phyloP scores from a whole-genome alignment of 2,113 vertebrate species.

The Motacilla alba region DNA sequence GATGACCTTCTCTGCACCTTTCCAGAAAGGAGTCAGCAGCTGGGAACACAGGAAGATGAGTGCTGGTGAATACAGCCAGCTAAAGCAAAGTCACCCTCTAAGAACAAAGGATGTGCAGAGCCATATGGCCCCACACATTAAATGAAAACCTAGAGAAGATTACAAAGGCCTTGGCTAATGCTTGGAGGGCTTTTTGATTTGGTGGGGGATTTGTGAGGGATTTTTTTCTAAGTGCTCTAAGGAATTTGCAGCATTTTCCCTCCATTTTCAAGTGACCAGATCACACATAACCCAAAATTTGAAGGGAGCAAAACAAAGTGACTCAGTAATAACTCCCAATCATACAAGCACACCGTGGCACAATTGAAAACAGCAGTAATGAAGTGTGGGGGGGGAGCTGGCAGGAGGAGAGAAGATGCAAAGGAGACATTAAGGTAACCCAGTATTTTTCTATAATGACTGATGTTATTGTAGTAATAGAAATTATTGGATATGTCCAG shows the following conservation, averaged over 20 bases:
- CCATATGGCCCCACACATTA: not conserved
- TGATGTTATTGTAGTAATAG: not conserved
- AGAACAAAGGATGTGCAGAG: not conserved
- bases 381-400: not conserved
- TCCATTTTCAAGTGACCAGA: not conserved
- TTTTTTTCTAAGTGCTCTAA: not conserved
- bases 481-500: not conserved
- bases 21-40: not conserved
- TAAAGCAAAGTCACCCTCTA: not conserved
- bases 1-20: not conserved
- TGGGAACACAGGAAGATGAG: not conserved
- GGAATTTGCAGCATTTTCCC: not conserved
- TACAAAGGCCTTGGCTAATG: not conserved
- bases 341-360: not conserved
- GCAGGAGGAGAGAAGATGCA: not conserved
- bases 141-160: not conserved
- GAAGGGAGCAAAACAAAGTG: not conserved
- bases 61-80: not conserved
- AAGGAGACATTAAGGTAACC: conserved; percentile 26
- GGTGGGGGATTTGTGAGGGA: not conserved
- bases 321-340: conserved; percentile 5
- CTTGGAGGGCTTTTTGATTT: not conserved
- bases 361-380: not conserved
- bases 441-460: conserved; percentile 6
- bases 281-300: not conserved